Conservation (phyloP, 2,113 vertebrate genomes). For the Diadophis punctatus region DNA sequence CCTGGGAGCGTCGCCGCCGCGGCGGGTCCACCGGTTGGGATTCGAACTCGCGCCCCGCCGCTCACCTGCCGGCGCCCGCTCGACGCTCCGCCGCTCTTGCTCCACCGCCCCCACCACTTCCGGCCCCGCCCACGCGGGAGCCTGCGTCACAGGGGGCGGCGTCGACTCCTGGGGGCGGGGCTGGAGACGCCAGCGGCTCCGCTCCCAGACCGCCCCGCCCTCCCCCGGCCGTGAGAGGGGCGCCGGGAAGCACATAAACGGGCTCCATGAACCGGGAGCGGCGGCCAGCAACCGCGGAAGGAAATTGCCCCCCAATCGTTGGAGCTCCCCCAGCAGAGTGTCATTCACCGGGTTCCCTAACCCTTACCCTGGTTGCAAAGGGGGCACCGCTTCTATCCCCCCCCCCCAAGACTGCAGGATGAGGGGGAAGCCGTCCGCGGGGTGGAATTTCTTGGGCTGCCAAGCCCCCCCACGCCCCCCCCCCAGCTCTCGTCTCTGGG, state of each 20-base stretch:
- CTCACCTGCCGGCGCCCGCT: background rate
- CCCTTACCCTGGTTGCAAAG: background rate
- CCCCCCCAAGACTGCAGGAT: background rate
- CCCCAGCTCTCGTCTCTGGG: background rate
- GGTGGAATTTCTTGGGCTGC: background rate
- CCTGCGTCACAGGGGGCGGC: background rate
- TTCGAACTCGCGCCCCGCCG: background rate
- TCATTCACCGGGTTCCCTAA: too few species aligned
- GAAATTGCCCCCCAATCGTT: too few species aligned
- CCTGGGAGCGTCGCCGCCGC: background rate
- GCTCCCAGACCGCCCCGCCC: too few species aligned
- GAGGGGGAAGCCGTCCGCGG: background rate
- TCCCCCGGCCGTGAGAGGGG: too few species aligned
- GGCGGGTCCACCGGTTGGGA: background rate
- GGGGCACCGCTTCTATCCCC: background rate
- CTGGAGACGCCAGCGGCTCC: background rate
- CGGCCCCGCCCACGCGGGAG: background rate
- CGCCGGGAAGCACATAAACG: too few species aligned
- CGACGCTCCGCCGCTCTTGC: background rate
- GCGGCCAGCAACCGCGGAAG: too few species aligned
- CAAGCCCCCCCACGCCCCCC: background rate
- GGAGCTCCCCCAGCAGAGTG: too few species aligned
- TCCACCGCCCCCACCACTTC: background rate
- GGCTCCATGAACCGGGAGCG: too few species aligned
- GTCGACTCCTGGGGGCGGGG: background rate